phyloP scores from a whole-genome alignment of 2,888 invertebrate species.

The Ornithoptera alexandrae region DNA sequence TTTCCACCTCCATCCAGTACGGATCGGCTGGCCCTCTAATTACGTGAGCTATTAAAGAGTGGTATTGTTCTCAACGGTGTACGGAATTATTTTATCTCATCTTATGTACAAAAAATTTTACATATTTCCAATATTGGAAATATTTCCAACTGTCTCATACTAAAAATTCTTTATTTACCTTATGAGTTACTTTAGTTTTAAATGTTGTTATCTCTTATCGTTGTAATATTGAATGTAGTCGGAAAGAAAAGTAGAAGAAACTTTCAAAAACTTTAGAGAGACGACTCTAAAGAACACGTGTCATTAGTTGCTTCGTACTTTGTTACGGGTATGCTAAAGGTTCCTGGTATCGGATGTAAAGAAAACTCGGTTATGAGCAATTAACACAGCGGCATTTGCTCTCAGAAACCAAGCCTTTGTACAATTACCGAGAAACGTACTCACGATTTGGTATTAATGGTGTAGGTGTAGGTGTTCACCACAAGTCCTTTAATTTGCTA shows the following conservation, averaged over 20 bases:
- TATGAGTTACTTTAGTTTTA: too few relatives aligned
- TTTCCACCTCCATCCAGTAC: constrained; percentile 33
- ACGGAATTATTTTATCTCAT: constrained; percentile 7
- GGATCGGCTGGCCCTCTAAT: constrained; percentile 23
- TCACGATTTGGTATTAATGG: constrained; percentile 16
- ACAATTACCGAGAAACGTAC: constrained; percentile 17
- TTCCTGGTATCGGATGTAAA: constrained; percentile 35
- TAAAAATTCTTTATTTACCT: too few relatives aligned
- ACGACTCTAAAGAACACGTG: background rate
- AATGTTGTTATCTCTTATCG: background rate
- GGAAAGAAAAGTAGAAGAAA: background rate
- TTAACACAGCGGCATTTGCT: constrained; percentile 42
- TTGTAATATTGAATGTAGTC: background rate
- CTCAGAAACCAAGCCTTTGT: constrained; percentile 30
- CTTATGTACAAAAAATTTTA: background rate
- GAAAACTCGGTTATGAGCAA: constrained; percentile 39
- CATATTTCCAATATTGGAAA: background rate
- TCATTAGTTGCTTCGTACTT: constrained; percentile 40
- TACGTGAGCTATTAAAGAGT: constrained; percentile 21
- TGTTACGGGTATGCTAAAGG: constrained; percentile 47
- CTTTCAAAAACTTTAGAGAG: background rate
- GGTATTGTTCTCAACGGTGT: constrained; percentile 9
- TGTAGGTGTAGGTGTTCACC: constrained; percentile 19
- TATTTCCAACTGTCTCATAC: too few relatives aligned
- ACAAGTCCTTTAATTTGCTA: constrained; percentile 13